Evolutionary conservation across 92 coral and sea anemone genomes (phyloP).

Genomic region (Phenganax subtilis): DNA sequence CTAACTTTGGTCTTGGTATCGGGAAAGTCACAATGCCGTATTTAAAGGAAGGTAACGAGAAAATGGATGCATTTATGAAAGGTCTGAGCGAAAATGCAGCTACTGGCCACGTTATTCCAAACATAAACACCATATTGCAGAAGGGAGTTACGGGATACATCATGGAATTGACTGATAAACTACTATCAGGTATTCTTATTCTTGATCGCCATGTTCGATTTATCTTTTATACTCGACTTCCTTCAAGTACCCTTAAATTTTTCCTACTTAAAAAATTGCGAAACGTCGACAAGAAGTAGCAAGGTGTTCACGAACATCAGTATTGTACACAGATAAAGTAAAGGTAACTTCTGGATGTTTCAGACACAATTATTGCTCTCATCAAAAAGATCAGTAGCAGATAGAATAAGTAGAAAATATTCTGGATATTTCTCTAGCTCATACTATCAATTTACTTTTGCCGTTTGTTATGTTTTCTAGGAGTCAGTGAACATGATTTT

Average conservation of each 20-base stretch:
- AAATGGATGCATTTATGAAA: constrained; percentile 68
- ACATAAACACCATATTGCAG: constrained; percentile 49
- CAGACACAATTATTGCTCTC: too few relatives aligned
- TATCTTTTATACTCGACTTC: too few relatives aligned
- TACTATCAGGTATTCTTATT: neutral
- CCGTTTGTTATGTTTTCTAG: neutral
- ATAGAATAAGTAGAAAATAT: too few relatives aligned
- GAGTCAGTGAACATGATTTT: constrained; percentile 50
- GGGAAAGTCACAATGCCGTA: constrained; percentile 72
- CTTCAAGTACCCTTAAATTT: too few relatives aligned
- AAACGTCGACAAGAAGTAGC: too few relatives aligned
- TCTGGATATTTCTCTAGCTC: too few relatives aligned
- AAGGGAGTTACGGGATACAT: constrained; percentile 58
- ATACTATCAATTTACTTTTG: neutral
- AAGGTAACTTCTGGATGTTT: too few relatives aligned
- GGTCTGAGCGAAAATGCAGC: constrained; percentile 73
- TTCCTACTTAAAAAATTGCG: too few relatives aligned
- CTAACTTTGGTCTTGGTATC: constrained; percentile 60
- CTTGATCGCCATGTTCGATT: too few relatives aligned
- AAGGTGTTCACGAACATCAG: too few relatives aligned
- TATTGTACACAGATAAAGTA: too few relatives aligned
- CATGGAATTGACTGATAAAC: constrained; percentile 42
- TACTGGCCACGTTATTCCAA: constrained; percentile 68
- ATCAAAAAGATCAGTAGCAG: too few relatives aligned
- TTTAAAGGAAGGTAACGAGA: constrained; percentile 55